Evolutionary conservation across 2,113 vertebrate species (phyloP), one percentile per base, ranked within the genome.

Genomic region (Entelurus aequoreus): DNA sequence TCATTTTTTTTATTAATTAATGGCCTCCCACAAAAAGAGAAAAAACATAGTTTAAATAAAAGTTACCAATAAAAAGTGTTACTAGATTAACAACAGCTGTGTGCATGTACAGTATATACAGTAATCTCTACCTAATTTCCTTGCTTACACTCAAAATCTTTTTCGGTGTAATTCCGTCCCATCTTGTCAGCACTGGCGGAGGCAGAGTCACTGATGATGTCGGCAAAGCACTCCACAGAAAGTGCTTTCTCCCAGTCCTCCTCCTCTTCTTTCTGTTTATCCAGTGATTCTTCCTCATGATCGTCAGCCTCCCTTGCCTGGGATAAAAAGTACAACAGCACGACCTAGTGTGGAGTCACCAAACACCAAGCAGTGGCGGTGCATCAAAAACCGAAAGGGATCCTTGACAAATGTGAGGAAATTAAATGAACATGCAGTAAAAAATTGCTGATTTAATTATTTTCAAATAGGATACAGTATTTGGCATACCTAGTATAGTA

Each of bases 91-190:
- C 21, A 72, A 60, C 60, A 40, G 50, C 52, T 60, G 48, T 53
- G 36, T 12, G 12, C 42, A 12, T 5, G 12, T 46, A 2, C 16
- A 5, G 12, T 46, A 2, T 13, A 5, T 36, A 8, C 35, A 15
- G 53, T 16, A 16, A 5, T 10, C 3, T 2, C n/a, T 12, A 44
- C 38, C 38, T 11, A 46, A 46, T 12, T 5, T 11, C 42, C 11
- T 46, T 81, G 89, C 93, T 88, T 88, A 98, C 96, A 92, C 90
- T 97, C 94, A 90, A 97, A 97, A 91, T 97, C 95, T 83, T 91
- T 95, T 89, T 98, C 95, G 16, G 90, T 96, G 93, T 95, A 98
- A 89, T 88, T 93, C 77, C 94, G 93, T 74, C 93, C 93, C 88
- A 94, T 93, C 83, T 93, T 93, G 77, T 95, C 93, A 35, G 90